Conservation (phyloP, 1,140 invertebrate genomes). For the Alviniconcha marisindica region DNA sequence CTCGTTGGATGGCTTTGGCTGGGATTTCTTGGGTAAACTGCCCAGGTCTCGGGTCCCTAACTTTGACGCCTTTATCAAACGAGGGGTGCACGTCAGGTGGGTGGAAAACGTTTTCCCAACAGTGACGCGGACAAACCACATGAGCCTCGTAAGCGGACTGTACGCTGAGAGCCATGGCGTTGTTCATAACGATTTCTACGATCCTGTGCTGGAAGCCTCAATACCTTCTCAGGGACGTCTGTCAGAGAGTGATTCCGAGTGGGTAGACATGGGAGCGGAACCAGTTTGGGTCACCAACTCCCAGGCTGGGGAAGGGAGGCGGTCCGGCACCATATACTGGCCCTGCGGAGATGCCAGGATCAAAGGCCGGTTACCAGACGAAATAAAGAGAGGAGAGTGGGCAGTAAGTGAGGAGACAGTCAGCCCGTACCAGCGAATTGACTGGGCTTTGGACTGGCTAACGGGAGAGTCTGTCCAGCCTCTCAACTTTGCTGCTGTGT, state of each 20-base stretch:
- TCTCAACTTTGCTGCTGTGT: constrained; percentile 81
- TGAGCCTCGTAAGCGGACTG: constrained; percentile 86
- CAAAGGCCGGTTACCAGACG: constrained; percentile 56
- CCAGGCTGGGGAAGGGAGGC: constrained; percentile 42
- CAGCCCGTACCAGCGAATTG: constrained; percentile 70
- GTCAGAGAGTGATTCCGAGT: constrained; percentile 52
- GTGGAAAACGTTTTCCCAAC: constrained; percentile 82
- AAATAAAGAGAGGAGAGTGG: constrained; percentile 38
- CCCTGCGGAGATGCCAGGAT: constrained; percentile 55
- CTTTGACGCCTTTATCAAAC: constrained; percentile 69
- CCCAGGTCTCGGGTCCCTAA: constrained; percentile 43
- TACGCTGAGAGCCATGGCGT: constrained; percentile 87
- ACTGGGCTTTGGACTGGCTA: constrained; percentile 83
- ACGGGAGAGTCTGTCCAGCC: constrained; percentile 70
- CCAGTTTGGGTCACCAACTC: constrained; percentile 73
- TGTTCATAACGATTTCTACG: constrained; percentile 83
- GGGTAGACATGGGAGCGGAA: constrained; percentile 66
- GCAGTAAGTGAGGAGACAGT: constrained; percentile 76
- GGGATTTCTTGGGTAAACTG: background rate
- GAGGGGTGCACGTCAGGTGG: constrained; percentile 65
- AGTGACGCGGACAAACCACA: constrained; percentile 89
- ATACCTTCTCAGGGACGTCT: constrained; percentile 76
- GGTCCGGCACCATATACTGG: constrained; percentile 62
- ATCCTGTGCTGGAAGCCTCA: constrained; percentile 76
- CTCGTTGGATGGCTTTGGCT: constrained; percentile 12